Conservation (phyloP, 2,113 vertebrate genomes). For the Leucopternis melanops region DNA sequence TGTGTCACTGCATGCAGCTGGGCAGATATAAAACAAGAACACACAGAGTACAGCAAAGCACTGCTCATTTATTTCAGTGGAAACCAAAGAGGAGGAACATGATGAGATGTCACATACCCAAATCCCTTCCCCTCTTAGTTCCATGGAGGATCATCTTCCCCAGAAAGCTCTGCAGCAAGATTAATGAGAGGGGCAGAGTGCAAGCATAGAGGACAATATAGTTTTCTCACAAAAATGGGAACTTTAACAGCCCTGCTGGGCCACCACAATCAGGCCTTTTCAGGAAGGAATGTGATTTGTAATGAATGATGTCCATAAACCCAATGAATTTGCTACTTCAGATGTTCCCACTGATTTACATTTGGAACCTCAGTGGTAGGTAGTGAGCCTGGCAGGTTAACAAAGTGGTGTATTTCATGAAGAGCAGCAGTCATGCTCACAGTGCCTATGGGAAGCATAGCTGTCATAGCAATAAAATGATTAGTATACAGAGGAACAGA, state of each 20-base stretch:
- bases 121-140: not conserved
- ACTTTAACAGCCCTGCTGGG: not conserved
- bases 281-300: not conserved
- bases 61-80: not conserved
- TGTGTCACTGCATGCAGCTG: not conserved
- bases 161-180: not conserved
- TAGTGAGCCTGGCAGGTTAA: not conserved
- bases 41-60: not conserved
- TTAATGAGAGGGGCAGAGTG: not conserved
- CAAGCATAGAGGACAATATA: not conserved
- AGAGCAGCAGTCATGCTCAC: not conserved
- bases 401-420: not conserved
- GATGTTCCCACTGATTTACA: constrained; percentile 14
- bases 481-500: not conserved
- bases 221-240: not conserved
- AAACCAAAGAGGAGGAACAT: not conserved
- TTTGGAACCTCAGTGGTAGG: constrained; percentile 2
- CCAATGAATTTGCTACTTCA: not conserved
- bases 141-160: not conserved
- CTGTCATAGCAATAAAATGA: not conserved
- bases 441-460: not conserved
- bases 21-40: not conserved
- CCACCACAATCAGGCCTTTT: not conserved
- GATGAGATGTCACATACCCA: not conserved
- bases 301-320: not conserved